A percentile compares a stretch with the other conserved stretches of the same genome.
These are phyloP conservation scores for Luperina testacea DNA, from an alignment of 2,888 invertebrate species.

Conservation along the genomic window DNA sequence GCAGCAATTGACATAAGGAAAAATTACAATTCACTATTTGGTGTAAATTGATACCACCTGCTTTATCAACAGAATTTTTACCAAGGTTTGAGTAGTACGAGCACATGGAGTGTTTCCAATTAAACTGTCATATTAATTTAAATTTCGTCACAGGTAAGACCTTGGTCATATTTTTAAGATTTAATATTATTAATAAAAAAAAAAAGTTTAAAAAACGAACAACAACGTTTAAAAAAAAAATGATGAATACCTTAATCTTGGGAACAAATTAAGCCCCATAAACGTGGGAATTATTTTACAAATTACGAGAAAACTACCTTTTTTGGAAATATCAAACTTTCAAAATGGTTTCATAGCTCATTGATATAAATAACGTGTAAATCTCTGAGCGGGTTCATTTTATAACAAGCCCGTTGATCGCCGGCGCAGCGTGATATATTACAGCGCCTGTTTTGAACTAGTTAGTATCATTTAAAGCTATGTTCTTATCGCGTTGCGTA, in stretches of 20 bases:
- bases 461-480: slow-evolving; percentile 56
- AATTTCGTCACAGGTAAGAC: neutral
- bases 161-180: neutral
- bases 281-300: slow-evolving; percentile 10
- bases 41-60: neutral
- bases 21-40: neutral
- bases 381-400: slow-evolving; percentile 46
- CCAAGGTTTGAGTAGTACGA: neutral
- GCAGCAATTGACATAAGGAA: neutral
- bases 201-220: too few species aligned
- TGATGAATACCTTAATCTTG: too few species aligned
- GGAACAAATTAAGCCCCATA: slow-evolving; percentile 15
- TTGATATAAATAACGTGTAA: slow-evolving; percentile 49
- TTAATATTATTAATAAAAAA: slow-evolving; percentile 14
- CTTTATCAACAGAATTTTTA: neutral
- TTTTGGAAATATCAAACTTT: slow-evolving; percentile 35
- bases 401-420: slow-evolving; percentile 63
- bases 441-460: slow-evolving; percentile 42
- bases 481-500: slow-evolving; percentile 50
- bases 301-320: neutral
- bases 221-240: too few species aligned
- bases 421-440: slow-evolving; percentile 57
- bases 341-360: slow-evolving; percentile 48
- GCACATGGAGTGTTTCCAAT: neutral
- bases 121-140: slow-evolving; percentile 11